Percentiles rank a stretch among this genome's conserved stretches.
Conservation (phyloP, 2,797 vertebrate species). For the Triplophysa yarkandensis region DNA sequence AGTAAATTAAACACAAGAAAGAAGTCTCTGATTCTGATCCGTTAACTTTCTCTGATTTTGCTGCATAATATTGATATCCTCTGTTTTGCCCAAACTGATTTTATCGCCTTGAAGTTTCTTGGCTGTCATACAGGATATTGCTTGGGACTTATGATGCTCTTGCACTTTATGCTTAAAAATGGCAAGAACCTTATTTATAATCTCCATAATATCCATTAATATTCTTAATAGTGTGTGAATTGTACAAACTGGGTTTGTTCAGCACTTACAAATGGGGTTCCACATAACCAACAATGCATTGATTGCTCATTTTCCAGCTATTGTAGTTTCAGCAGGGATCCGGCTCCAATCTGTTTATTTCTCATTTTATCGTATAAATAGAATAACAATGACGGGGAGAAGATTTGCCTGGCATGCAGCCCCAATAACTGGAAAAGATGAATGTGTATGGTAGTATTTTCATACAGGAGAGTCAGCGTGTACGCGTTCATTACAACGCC, state of each 20-base stretch:
- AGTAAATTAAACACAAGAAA: slow-evolving; percentile 3
- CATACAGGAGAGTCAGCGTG: slow-evolving; percentile 15
- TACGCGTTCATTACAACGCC: slow-evolving; percentile 24
- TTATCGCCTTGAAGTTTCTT: slow-evolving; percentile 20
- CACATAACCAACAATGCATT: not conserved
- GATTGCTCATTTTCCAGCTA: slow-evolving; percentile 8
- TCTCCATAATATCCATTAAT: slow-evolving; percentile 1
- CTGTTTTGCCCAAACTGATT: slow-evolving; percentile 9
- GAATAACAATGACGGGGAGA: slow-evolving; percentile 32
- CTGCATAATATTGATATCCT: not conserved
- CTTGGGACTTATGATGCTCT: not conserved
- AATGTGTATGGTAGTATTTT: slow-evolving; percentile 17
- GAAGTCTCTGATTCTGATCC: not conserved
- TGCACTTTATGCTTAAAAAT: slow-evolving; percentile 13
- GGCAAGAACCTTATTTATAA: not conserved
- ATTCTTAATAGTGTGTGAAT: not conserved
- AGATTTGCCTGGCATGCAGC: slow-evolving; percentile 11
- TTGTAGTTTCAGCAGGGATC: slow-evolving; percentile 30
- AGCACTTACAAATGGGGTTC: slow-evolving; percentile 6
- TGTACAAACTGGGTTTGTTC: not conserved
- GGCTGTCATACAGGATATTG: slow-evolving; percentile 7
- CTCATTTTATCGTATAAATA: slow-evolving; percentile 32
- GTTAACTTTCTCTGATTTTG: slow-evolving; percentile 8
- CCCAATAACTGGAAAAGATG: slow-evolving; percentile 34
- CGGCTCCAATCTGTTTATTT: slow-evolving; percentile 37